Conservation (phyloP, 1,140 invertebrate genomes). For the Zaprionus capensis region DNA sequence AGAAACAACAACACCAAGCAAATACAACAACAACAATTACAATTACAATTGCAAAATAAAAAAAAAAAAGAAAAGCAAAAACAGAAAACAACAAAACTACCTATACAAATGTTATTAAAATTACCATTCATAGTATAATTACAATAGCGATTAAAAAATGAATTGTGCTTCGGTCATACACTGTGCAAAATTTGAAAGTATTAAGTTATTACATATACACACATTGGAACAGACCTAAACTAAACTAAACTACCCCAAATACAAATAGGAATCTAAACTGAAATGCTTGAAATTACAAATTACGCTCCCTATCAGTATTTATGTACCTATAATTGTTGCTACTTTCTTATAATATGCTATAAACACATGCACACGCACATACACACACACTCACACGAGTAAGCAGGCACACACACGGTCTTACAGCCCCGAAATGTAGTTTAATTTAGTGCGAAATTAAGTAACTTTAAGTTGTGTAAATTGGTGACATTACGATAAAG, state of each 20-base stretch:
- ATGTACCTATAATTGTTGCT: slow-evolving; percentile 33
- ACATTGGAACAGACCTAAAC: not conserved
- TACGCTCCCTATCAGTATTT: slow-evolving; percentile 55
- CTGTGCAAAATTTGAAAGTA: not conserved
- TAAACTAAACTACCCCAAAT: not conserved
- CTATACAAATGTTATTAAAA: slow-evolving; percentile 9
- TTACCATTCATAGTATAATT: slow-evolving; percentile 17
- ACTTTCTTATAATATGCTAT: slow-evolving; percentile 11
- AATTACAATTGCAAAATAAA: no score
- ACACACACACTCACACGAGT: slow-evolving; percentile 1
- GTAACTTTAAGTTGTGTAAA: slow-evolving; percentile 68
- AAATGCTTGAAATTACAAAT: slow-evolving; percentile 72
- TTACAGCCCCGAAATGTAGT: slow-evolving; percentile 33
- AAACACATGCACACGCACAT: slow-evolving; percentile 17
- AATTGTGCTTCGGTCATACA: slow-evolving; percentile 12
- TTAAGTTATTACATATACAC: not conserved
- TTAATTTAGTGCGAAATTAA: slow-evolving; percentile 56
- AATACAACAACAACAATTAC: not conserved
- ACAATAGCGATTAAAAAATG: slow-evolving; percentile 4
- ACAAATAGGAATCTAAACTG: not conserved
- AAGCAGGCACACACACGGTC: slow-evolving; percentile 2
- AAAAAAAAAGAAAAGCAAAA: not conserved
- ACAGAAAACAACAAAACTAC: not conserved
- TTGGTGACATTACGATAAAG: slow-evolving; percentile 52
- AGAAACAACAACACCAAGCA: slow-evolving; percentile 1